Evolutionary conservation across 2,888 invertebrate species (phyloP).

Genomic region (Teleiodes luculella): DNA sequence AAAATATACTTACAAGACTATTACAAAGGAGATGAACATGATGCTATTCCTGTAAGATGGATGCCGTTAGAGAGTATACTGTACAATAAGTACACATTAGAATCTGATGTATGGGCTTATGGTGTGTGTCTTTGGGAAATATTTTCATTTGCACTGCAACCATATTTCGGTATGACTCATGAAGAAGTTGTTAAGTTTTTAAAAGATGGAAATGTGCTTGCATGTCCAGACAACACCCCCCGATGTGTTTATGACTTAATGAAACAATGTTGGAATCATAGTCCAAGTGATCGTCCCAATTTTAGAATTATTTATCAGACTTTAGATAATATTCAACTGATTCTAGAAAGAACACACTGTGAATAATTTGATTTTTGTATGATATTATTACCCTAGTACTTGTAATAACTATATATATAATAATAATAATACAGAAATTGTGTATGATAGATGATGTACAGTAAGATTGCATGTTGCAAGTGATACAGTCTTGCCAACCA

Average conservation of each 20-base stretch:
- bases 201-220: constrained; percentile 94
- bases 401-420: neutral
- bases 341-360: constrained; percentile 67
- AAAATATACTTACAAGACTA: constrained; percentile 97
- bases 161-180: constrained; percentile 98
- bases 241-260: constrained; percentile 92
- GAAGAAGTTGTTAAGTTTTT: constrained; percentile 97
- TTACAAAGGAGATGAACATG: constrained; percentile 96
- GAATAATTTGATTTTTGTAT: constrained; percentile 40
- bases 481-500: constrained; percentile 7
- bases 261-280: constrained; percentile 95
- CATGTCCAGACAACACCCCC: constrained; percentile 94
- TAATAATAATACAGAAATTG: neutral
- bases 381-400: neutral
- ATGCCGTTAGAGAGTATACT: constrained; percentile 98
- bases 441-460: constrained; percentile 15
- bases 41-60: constrained; percentile 98
- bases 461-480: neutral
- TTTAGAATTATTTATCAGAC: constrained; percentile 90
- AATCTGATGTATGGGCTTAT: constrained; percentile 98
- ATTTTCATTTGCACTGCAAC: constrained; percentile 96
- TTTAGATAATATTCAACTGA: constrained; percentile 82
- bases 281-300: constrained; percentile 90
- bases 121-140: constrained; percentile 98
- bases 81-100: constrained; percentile 96